Base-by-base conservation (phyloP, 1,140 invertebrate species). In the Magallana ariakensis region DNA sequence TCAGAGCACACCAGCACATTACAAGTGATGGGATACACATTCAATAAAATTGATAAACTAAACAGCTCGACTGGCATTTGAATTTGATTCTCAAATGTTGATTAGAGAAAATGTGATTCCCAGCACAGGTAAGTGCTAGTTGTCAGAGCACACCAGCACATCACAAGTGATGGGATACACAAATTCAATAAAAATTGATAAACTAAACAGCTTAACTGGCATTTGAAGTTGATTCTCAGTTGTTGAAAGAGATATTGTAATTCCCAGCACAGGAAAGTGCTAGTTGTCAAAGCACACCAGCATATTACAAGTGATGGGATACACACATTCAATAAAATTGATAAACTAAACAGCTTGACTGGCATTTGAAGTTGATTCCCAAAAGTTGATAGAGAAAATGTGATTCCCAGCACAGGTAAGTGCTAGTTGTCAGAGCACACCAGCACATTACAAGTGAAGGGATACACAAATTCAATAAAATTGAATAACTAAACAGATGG, bases 91-190 rank as follows among this genome's bases (percentile, higher is more conserved):
- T 62, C 1, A 15, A 62, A 16, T 19, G 13, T 62, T 19, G 19
- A 19, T 15, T n/a, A 62, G 1, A 62, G 60, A 62, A 19, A 1
- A 62, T 19, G 15, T 62, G 15, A 22, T 53, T 84, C 85, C 87
- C 82, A 87, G 88, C 87, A 88, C 87, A 62, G 85, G 58, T 56
- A 87, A 88, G 89, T 88, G 89, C 89, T 88, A 88, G 85, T 89
- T 19, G 9, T 16, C 58, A 26, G 1, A 81, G 33, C 19, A 62
- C 19, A 88, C 84, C 84, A 85, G 87, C 87, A 85, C 87, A 85
- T 46, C 26, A 81, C 33, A 83, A 1, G 82, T 54, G 10, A 16
- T 2, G 15, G 81, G 54, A 33, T 60, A 16, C 9, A 33, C 11
- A 80, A 6, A 26, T 5, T 80, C 8, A 80, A 26, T 16, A 60